phyloP scores from a whole-genome alignment of 2,888 invertebrate species.

The Nyleta sp. region DNA sequence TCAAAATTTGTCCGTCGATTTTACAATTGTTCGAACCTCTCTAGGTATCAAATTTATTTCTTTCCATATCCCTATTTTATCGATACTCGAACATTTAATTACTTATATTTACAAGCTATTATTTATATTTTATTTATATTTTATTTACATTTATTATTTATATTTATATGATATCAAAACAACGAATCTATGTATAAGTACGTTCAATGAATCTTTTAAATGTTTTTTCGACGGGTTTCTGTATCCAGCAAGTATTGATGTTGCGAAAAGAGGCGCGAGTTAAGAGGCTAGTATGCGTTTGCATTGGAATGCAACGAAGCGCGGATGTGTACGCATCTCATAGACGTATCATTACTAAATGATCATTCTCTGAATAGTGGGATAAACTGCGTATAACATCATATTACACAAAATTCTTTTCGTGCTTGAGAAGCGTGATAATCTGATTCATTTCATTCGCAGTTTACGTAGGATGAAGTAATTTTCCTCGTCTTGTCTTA shows the following conservation, averaged over 20 bases:
- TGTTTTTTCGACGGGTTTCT: slow-evolving; percentile 3
- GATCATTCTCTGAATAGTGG: not conserved
- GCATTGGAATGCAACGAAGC: slow-evolving; percentile 11
- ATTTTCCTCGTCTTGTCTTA: too few species aligned
- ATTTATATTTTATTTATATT: too few species aligned
- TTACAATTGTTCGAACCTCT: too few species aligned
- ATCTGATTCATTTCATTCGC: too few species aligned
- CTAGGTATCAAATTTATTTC: too few species aligned
- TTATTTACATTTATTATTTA: too few species aligned
- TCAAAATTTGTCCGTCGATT: too few species aligned
- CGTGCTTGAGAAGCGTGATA: too few species aligned
- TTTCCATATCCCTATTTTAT: too few species aligned
- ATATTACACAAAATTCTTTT: not conserved
- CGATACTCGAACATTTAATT: too few species aligned
- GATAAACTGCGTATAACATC: not conserved
- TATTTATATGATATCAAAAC: not conserved
- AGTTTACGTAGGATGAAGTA: too few species aligned
- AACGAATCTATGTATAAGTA: not conserved
- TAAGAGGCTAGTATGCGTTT: slow-evolving; percentile 10
- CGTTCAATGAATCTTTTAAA: not conserved
- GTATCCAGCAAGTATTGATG: slow-evolving; percentile 14
- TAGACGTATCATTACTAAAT: slow-evolving; percentile 6
- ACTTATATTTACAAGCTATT: too few species aligned
- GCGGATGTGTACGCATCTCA: slow-evolving; percentile 8
- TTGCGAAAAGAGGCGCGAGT: slow-evolving; percentile 18